phyloP scores from a whole-genome alignment of 1,140 invertebrate species.

The Drosophila ficusphila region DNA sequence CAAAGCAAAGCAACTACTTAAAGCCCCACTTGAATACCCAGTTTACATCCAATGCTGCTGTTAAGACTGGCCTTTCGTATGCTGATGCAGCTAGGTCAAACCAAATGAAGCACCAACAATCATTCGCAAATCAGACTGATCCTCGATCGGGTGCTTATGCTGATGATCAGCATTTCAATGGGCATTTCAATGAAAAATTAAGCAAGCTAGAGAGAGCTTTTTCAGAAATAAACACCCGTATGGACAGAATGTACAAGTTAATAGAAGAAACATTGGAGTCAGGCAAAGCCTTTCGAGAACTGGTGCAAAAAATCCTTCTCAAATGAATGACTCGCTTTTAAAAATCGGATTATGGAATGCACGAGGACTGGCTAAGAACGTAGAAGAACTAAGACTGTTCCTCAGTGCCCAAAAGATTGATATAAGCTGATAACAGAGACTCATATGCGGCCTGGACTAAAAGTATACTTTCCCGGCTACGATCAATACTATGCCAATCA shows the following conservation, averaged over 20 bases:
- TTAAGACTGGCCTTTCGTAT: not conserved
- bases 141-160: constrained; percentile 4
- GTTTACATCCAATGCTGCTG: constrained; percentile 1
- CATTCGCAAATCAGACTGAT: constrained; percentile 1
- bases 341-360: too few species aligned
- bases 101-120: constrained; percentile 3
- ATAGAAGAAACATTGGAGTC: not conserved
- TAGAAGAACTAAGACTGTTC: too few species aligned
- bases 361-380: too few species aligned
- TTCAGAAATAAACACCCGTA: constrained; percentile 3
- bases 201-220: constrained; percentile 6
- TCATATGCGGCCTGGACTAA: not conserved
- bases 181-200: constrained; percentile 3
- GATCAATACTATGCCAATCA: too few species aligned
- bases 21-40: constrained; percentile 1
- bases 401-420: too few species aligned
- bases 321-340: too few species aligned
- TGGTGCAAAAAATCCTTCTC: too few species aligned
- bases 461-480: too few species aligned
- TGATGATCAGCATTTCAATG: not conserved
- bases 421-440: not conserved
- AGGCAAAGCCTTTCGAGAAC: constrained; percentile 2
- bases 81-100: too few species aligned
- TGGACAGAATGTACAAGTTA: constrained; percentile 1
- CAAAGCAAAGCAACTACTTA: too few species aligned